Evolutionary conservation across 30 jellyfish, hydroid and myxozoan species (phyloP).

Genomic region (Nemopilema nomurai): DNA sequence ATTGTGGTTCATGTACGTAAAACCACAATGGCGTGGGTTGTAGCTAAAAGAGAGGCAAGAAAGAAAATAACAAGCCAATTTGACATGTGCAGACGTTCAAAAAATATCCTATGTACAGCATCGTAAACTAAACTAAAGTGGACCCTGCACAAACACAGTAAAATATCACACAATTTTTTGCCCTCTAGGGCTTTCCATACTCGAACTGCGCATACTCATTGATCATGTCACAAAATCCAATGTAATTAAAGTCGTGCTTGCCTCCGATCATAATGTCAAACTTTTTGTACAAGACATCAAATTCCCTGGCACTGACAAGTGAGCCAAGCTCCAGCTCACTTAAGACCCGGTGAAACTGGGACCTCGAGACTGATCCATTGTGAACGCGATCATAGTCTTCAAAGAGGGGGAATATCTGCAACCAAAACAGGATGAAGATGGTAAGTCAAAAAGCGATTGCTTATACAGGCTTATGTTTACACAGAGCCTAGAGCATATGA

Average conservation of each 20-base stretch:
- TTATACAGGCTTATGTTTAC: too few species aligned
- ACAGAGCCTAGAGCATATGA: too few species aligned
- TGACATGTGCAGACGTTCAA: too few species aligned
- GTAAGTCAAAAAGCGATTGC: not conserved
- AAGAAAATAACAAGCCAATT: too few species aligned
- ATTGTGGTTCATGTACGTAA: too few species aligned
- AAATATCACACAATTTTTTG: not conserved
- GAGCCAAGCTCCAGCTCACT: constrained; percentile 95
- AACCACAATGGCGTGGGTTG: too few species aligned
- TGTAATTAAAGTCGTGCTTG: constrained; percentile 87
- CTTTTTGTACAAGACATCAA: constrained; percentile 83
- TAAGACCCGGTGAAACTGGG: constrained; percentile 94
- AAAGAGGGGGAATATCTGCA: constrained; percentile 86
- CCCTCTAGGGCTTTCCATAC: constrained; percentile 58
- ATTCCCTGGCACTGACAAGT: constrained; percentile 88
- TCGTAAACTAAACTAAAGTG: too few species aligned
- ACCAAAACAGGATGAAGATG: not conserved
- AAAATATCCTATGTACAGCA: too few species aligned
- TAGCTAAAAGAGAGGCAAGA: too few species aligned
- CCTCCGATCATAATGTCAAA: constrained; percentile 90
- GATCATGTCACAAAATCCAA: constrained; percentile 80
- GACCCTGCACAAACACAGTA: not conserved
- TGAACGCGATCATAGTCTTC: constrained; percentile 96
- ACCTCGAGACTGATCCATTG: constrained; percentile 95
- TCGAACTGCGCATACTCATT: constrained; percentile 88